Conservation (phyloP, 2,113 vertebrate species). For the Python bivittatus region DNA sequence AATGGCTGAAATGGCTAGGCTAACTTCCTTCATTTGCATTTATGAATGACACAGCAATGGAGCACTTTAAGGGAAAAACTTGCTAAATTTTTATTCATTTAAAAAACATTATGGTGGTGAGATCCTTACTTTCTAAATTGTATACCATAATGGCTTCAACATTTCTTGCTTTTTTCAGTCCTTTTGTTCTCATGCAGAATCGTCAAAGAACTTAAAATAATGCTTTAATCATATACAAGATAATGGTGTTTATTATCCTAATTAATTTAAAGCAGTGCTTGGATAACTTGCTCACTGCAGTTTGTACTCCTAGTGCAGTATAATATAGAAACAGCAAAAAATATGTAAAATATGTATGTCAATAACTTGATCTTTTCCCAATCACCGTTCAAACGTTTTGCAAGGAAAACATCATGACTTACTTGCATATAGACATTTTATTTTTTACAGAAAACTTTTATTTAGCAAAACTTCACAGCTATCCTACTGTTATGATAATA, state of each 20-base stretch:
- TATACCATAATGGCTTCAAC: not conserved
- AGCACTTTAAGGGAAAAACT: not conserved
- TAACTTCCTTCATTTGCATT: not conserved
- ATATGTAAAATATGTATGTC: not conserved
- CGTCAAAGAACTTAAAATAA: conserved; percentile 2
- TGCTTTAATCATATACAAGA: not conserved
- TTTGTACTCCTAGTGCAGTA: not conserved
- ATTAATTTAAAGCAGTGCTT: too few species aligned
- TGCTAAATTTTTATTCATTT: not conserved
- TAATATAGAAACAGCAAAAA: not conserved
- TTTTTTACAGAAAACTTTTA: too few species aligned
- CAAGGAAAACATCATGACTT: not conserved
- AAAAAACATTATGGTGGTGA: not conserved
- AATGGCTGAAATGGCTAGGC: not conserved
- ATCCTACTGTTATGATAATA: not conserved
- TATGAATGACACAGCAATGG: not conserved
- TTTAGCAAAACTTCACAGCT: not conserved
- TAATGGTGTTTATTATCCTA: not conserved
- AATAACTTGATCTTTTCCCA: not conserved
- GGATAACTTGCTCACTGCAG: not conserved
- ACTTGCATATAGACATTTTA: not conserved
- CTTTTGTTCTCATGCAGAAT: not conserved
- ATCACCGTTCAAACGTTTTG: not conserved
- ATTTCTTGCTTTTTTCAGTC: not conserved
- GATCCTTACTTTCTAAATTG: not conserved